phyloP scores from a whole-genome alignment of 2,888 invertebrate genomes.

The Coelogynopora nodosa region DNA sequence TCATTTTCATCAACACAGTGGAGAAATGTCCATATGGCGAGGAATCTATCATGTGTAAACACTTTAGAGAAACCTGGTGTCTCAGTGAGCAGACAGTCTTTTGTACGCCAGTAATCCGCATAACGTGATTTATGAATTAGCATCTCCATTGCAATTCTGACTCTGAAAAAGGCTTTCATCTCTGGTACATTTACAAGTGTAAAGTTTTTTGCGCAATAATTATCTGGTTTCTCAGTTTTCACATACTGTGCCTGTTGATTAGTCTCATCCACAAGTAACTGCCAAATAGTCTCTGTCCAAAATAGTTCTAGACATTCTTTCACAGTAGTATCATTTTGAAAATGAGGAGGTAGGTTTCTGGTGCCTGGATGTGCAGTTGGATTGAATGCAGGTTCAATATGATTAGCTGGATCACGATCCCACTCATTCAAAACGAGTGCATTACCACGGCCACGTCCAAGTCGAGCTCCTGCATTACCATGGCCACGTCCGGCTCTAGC shows the following conservation, averaged over 20 bases:
- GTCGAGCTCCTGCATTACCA: not conserved
- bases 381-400: slow-evolving; percentile 23
- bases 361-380: not conserved
- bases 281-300: not conserved
- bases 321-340: not conserved
- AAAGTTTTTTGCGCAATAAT: slow-evolving; percentile 26
- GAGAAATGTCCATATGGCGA: slow-evolving; percentile 47
- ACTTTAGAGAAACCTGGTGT: slow-evolving; percentile 47
- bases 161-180: slow-evolving; percentile 48
- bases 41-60: slow-evolving; percentile 45
- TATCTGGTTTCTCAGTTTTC: slow-evolving; percentile 41
- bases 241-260: slow-evolving; percentile 29
- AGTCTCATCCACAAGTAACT: slow-evolving; percentile 30
- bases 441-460: not conserved
- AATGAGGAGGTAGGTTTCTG: not conserved
- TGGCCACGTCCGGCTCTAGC: not conserved
- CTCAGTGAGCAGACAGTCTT: slow-evolving; percentile 27
- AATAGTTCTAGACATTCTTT: not conserved
- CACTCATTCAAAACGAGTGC: not conserved
- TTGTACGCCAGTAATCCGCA: slow-evolving; percentile 44
- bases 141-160: slow-evolving; percentile 46
- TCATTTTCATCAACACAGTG: slow-evolving; percentile 47
- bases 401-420: not conserved
- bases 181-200: slow-evolving; percentile 47
- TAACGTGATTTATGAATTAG: slow-evolving; percentile 42